Base-by-base conservation (phyloP, 92 coral and sea anemone species). In the Muricea muricata region DNA sequence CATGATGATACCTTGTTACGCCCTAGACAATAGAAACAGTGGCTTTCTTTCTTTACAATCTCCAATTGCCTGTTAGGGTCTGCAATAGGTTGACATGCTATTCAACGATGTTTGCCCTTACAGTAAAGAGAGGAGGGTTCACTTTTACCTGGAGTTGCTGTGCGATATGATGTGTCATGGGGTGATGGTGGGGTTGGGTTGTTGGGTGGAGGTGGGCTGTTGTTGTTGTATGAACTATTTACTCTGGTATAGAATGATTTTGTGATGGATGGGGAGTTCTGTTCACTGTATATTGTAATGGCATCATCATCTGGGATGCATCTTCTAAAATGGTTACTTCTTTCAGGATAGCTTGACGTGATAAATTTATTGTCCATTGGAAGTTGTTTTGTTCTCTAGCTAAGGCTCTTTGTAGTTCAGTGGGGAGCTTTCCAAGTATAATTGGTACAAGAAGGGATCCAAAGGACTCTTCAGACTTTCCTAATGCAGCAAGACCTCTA, bases 11-110 rank as follows among this genome's bases (percentile, higher is more conserved):
- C 57, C 48, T 67, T 75, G 67, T 88, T 85, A n/a, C 66, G 74
- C 14, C 87, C 87, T 3, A 84, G 23, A 73, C 88, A 84, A 54
- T 84, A 73, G 84, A 84, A 84, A 26, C 67, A 58, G 9, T 30
- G 81, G 46, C 82, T 71, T 28, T 60, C 50, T 21, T 52, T 65
- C 79, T 61, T 83, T 23, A 82, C 80, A 42, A 17, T 87, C 34
- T 66, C 47, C 69, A 70, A 63, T 35, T 82, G 61, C 50, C 63
- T 82, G 11, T 39, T 57, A 61, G 46, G 41, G 57, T 81, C 85
- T 26, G 41, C 25, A 25, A 86, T 73, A 18, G 35, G 21, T 11
- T 39, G 17, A 48, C 88, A 84, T 39, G 30, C 50, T 55, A 31
- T 60, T 24, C 84, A 50, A 32, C 57, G 72, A 65, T 83, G 87